These are phyloP conservation scores for Euura lappo DNA, from an alignment of 1,140 invertebrate species.

Conservation along the genomic window DNA sequence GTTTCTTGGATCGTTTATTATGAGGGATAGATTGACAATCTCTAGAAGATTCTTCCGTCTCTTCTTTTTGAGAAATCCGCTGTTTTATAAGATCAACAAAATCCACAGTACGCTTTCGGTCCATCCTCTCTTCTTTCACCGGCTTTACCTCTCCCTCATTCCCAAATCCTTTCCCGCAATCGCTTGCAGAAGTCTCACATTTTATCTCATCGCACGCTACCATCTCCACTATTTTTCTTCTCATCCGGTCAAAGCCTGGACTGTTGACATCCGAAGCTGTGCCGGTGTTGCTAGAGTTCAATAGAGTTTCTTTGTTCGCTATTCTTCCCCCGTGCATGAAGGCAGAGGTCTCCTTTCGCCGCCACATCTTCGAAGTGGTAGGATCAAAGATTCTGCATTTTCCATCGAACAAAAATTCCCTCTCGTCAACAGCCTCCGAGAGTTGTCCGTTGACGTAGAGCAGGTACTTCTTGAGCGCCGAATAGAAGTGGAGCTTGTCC, in stretches of 20 bases:
- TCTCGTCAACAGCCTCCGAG: conserved; percentile 29
- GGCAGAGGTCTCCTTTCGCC: conserved; percentile 45
- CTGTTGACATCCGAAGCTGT: neutral
- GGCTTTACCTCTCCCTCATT: too few relatives aligned
- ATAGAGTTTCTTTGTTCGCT: conserved; percentile 47
- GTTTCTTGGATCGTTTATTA: neutral
- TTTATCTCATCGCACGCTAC: neutral
- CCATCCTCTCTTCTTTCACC: neutral
- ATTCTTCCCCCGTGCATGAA: conserved; percentile 49
- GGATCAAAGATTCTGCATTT: conserved; percentile 45
- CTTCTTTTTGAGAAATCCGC: conserved; percentile 30
- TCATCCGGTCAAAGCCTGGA: conserved; percentile 5
- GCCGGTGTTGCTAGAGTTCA: conserved; percentile 25
- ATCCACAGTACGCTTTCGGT: conserved; percentile 26
- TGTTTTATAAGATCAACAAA: conserved; percentile 52
- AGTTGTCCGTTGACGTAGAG: conserved; percentile 49
- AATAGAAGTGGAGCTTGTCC: conserved; percentile 57
- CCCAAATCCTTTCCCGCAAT: too few relatives aligned
- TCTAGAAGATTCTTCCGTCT: neutral
- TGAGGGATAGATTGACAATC: neutral
- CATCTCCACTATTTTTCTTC: conserved; percentile 15
- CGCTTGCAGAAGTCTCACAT: neutral
- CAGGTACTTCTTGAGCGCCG: conserved; percentile 50
- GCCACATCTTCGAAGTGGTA: conserved; percentile 54
- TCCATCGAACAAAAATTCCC: conserved; percentile 49